Evolutionary conservation across 1,140 invertebrate genomes (phyloP).

Genomic region (Drosophila kurseongensis): DNA sequence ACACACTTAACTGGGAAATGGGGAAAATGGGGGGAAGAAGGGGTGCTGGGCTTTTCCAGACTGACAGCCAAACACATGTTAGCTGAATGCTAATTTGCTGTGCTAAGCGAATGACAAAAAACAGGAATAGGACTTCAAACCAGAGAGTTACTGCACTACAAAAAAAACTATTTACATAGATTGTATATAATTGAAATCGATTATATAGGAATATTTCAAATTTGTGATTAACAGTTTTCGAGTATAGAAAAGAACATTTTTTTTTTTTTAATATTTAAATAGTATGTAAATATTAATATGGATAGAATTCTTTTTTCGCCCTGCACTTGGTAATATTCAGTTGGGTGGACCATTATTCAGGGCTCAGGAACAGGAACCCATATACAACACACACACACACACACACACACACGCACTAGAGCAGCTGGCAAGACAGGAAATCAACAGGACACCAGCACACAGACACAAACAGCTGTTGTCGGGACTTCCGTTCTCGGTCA

Average conservation of each 20-base stretch:
- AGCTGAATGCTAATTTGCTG: constrained; percentile 72
- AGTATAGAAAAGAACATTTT: no score
- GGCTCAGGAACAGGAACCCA: constrained; percentile 40
- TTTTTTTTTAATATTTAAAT: no score
- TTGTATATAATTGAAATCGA: no score
- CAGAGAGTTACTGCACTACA: background rate
- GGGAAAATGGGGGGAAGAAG: background rate
- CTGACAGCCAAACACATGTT: constrained; percentile 73
- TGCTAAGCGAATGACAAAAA: constrained; percentile 58
- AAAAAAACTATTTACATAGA: background rate
- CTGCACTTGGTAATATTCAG: background rate
- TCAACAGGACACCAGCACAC: constrained; percentile 45
- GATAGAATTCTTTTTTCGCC: background rate
- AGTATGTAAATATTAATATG: background rate
- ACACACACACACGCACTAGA: constrained; percentile 6
- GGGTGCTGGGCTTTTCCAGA: background rate
- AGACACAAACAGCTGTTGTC: background rate
- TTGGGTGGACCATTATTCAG: constrained; percentile 16
- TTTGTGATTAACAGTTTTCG: no score
- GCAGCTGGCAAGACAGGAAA: constrained; percentile 38
- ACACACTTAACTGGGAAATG: constrained; percentile 55
- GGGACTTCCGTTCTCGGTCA: constrained; percentile 14
- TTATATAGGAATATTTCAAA: no score
- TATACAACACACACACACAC: constrained; percentile 10
- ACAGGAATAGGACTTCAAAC: constrained; percentile 14